Conservation (phyloP, 1,140 invertebrate species). For the Lamellibrachia luymesi region DNA sequence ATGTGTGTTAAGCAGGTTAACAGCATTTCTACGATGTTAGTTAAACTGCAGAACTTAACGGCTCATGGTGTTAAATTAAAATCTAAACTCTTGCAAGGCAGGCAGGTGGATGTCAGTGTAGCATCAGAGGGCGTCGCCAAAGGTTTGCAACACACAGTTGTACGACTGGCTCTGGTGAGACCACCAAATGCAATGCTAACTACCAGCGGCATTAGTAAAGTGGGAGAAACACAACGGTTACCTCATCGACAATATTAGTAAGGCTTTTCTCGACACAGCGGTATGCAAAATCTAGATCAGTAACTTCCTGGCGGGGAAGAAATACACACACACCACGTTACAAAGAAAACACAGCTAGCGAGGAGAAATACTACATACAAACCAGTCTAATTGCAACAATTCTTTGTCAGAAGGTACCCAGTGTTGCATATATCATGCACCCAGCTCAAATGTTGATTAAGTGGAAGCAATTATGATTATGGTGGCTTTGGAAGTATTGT, state of each 20-base stretch:
- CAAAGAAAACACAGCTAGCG: not conserved
- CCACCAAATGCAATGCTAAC: not conserved
- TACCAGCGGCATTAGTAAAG: not conserved
- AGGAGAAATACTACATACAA: not conserved
- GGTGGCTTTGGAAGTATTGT: too few species aligned
- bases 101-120: not conserved
- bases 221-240: not conserved
- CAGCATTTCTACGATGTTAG: not conserved
- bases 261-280: conserved; percentile 27
- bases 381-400: not conserved
- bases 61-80: not conserved
- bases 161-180: not conserved
- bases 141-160: not conserved
- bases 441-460: too few species aligned
- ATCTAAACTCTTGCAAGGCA: not conserved
- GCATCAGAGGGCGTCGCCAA: too few species aligned
- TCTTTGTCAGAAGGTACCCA: too few species aligned
- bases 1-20: not conserved
- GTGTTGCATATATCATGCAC: too few species aligned
- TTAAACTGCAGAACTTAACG: not conserved
- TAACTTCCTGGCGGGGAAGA: conserved; percentile 43
- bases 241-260: conserved; percentile 15
- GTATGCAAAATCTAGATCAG: conserved; percentile 53
- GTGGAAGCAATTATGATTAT: too few species aligned
- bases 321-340: conserved; percentile 19